Percentiles rank a stretch among this genome's conserved stretches.
These are phyloP conservation scores for Araneus ventricosus DNA, from an alignment of 1,140 invertebrate genomes.

Conservation along the genomic window DNA sequence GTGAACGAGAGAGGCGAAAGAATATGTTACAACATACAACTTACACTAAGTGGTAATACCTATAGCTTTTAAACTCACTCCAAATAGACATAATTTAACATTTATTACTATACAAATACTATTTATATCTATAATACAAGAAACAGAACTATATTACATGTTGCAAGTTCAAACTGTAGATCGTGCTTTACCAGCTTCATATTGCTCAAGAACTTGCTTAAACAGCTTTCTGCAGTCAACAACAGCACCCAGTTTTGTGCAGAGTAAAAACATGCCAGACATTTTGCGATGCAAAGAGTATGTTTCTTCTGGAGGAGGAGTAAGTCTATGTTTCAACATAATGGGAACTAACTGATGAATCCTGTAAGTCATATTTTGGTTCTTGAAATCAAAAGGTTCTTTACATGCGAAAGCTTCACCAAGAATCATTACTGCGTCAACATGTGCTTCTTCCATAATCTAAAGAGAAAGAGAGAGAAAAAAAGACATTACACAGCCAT, in stretches of 20 bases:
- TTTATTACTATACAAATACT: no score
- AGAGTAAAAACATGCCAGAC: slow-evolving; percentile 97
- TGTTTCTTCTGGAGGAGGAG: slow-evolving; percentile 98
- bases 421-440: slow-evolving; percentile 96
- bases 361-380: slow-evolving; percentile 88
- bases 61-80: no score
- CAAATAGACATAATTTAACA: no score
- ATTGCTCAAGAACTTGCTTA: slow-evolving; percentile 84
- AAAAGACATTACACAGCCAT: no score
- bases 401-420: slow-evolving; percentile 92
- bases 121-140: not conserved
- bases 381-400: slow-evolving; percentile 92
- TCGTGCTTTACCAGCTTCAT: slow-evolving; percentile 7
- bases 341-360: slow-evolving; percentile 95
- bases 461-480: slow-evolving; percentile 79
- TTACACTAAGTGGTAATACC: no score
- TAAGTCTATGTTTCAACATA: slow-evolving; percentile 95
- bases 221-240: slow-evolving; percentile 94
- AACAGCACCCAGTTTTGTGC: slow-evolving; percentile 92
- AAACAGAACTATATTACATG: not conserved
- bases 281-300: slow-evolving; percentile 99
- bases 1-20: no score
- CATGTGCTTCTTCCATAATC: slow-evolving; percentile 96
- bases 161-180: not conserved
- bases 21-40: no score